Evolutionary conservation across 2,888 invertebrate species (phyloP), one percentile per base, ranked within the genome.

Genomic region (Congeria kusceri): DNA sequence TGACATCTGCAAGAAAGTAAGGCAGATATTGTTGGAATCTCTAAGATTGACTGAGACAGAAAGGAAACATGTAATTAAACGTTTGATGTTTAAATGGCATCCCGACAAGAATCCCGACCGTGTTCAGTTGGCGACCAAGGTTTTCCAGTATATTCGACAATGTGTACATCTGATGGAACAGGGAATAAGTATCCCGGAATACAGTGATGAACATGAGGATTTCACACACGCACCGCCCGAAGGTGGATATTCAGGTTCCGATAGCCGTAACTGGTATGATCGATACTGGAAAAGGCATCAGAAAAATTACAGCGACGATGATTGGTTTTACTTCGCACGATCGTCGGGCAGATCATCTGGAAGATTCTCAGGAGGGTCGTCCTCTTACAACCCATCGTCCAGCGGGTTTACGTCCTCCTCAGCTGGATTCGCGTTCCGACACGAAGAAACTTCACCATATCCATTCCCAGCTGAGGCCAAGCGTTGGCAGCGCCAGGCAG

Each of bases 401-500:
- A 56, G 27, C 4, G 44, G 27, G 18, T 9, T 62, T 7, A 15
- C 49, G 7, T 25, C n/a, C 15, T 53, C 39, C 39, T 49, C 39
- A 9, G 39, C 29, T 20, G 32, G 46, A 11, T 23, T 20, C 11
- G 23, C 18, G 1, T 68, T 18, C 25, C 11, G 25, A 28, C 27
- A 59, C 18, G 13, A 29, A 20, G 28, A 53, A 5, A 15, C 49
- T 9, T 29, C 57, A 1, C 63, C 77, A 39, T 86, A 80, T 56
- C 80, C 86, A 3, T 82, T 81, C 57, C 84, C 76, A 11, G 57
- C 49, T n/a, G 87, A 86, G 56, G 88, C 87, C 3, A 66, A 68
- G 15, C 75, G 84, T 25, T 89, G 89, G 89, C 72, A 83, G 29
- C 80, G 73, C 18, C 89, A 89, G 64, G 89, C 89, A 4, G 59